phyloP scores from a whole-genome alignment of 2,888 invertebrate species.

The Lutraria lutraria region DNA sequence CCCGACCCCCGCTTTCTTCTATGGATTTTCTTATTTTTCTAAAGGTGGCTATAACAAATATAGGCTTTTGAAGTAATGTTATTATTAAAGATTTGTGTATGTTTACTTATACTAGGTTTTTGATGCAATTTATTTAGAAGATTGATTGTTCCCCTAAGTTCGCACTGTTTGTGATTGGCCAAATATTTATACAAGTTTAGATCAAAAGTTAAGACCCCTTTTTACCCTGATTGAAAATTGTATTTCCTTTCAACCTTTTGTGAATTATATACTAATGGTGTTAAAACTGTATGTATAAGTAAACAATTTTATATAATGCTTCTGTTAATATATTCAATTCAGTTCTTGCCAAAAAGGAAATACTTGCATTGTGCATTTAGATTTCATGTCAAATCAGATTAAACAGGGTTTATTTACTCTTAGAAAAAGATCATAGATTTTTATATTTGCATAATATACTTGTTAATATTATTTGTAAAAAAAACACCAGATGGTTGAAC shows the following conservation, averaged over 20 bases:
- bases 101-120: slow-evolving; percentile 19
- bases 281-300: background rate
- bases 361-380: background rate
- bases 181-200: slow-evolving; percentile 30
- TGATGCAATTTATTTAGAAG: slow-evolving; percentile 17
- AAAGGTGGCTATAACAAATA: slow-evolving; percentile 25
- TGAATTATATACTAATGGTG: background rate
- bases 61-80: slow-evolving; percentile 28
- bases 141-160: slow-evolving; percentile 1
- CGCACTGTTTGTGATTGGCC: slow-evolving; percentile 24
- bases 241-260: background rate
- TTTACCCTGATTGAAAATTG: background rate
- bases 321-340: background rate
- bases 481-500: no score
- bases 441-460: background rate
- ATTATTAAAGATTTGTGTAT: slow-evolving; percentile 5
- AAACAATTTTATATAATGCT: slow-evolving; percentile 7
- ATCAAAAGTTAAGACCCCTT: slow-evolving; percentile 51
- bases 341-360: background rate
- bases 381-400: slow-evolving; percentile 12
- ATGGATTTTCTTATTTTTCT: background rate
- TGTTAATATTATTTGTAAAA: no score
- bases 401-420: slow-evolving; percentile 5
- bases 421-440: background rate
- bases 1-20: background rate